A percentile compares a stretch with the other conserved stretches of the same genome.
Evolutionary conservation across 2,888 invertebrate genomes (phyloP).

Genomic region (Nemapogon koenigi): DNA sequence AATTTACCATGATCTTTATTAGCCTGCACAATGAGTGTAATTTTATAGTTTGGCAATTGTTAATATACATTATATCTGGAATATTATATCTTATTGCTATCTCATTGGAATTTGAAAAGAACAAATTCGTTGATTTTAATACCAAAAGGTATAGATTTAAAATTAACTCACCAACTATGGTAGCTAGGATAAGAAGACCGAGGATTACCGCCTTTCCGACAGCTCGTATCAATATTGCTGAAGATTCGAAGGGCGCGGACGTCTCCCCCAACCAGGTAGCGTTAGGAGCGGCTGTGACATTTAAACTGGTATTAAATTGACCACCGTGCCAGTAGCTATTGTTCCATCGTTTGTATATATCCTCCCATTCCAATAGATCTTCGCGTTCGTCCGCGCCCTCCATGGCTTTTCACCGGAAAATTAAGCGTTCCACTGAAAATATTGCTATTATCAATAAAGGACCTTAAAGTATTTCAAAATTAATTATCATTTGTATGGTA

Average conservation of each 20-base stretch:
- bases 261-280: slow-evolving; percentile 40
- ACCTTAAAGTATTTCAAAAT: too few species aligned
- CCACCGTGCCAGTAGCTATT: too few species aligned
- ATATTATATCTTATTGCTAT: too few species aligned
- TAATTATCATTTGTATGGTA: too few species aligned
- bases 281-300: slow-evolving; percentile 37
- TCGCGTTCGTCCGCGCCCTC: slow-evolving; percentile 54
- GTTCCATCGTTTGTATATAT: slow-evolving; percentile 45
- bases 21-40: too few species aligned
- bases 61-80: too few species aligned
- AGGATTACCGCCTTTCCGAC: slow-evolving; percentile 66
- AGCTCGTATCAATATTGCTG: slow-evolving; percentile 65
- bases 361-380: slow-evolving; percentile 49
- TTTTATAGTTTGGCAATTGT: too few species aligned
- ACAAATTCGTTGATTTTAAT: too few species aligned
- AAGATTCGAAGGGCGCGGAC: slow-evolving; percentile 46
- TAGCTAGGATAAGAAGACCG: slow-evolving; percentile 67
- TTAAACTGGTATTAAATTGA: slow-evolving; percentile 39
- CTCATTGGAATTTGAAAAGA: too few species aligned
- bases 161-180: slow-evolving; percentile 62
- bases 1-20: too few species aligned
- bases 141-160: neutral
- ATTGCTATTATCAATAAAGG: neutral
- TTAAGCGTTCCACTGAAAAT: slow-evolving; percentile 6
- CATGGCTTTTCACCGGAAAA: slow-evolving; percentile 28